Percentiles rank a stretch among this genome's conserved stretches.
Evolutionary conservation across 1,140 invertebrate genomes (phyloP).

Genomic region (Temnothorax longispinosus): DNA sequence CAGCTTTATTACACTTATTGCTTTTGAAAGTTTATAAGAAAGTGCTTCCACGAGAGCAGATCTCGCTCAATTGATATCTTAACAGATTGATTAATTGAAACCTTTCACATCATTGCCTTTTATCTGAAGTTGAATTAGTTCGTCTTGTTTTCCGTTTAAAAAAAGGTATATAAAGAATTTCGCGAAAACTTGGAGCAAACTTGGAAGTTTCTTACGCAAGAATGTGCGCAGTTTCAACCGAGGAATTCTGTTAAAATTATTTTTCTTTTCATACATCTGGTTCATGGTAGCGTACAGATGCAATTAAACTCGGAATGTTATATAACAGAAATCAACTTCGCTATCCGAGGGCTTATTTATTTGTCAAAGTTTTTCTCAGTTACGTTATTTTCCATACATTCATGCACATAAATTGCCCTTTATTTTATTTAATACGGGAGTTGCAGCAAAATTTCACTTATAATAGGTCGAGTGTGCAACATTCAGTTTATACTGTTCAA

Average conservation of each 20-base stretch:
- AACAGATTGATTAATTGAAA: constrained; percentile 13
- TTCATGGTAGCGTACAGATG: background rate
- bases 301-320: constrained; percentile 33
- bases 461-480: background rate
- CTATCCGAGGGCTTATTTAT: background rate
- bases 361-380: background rate
- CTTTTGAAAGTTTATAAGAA: background rate
- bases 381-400: background rate
- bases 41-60: background rate
- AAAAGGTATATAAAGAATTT: constrained; percentile 3
- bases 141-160: background rate
- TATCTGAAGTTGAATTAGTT: constrained; percentile 7
- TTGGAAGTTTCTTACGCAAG: background rate
- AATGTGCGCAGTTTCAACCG: constrained; percentile 24
- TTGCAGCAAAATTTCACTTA: background rate
- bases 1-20: background rate
- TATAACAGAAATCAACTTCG: background rate
- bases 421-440: background rate
- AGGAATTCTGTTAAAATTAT: constrained; percentile 23
- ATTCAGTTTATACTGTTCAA: background rate
- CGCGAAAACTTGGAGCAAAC: constrained; percentile 9
- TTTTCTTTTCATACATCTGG: constrained; percentile 32
- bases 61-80: background rate
- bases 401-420: background rate
- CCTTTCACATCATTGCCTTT: background rate